Evolutionary conservation across 2,888 invertebrate species (phyloP).

Genomic region (Epinotia demarniana): DNA sequence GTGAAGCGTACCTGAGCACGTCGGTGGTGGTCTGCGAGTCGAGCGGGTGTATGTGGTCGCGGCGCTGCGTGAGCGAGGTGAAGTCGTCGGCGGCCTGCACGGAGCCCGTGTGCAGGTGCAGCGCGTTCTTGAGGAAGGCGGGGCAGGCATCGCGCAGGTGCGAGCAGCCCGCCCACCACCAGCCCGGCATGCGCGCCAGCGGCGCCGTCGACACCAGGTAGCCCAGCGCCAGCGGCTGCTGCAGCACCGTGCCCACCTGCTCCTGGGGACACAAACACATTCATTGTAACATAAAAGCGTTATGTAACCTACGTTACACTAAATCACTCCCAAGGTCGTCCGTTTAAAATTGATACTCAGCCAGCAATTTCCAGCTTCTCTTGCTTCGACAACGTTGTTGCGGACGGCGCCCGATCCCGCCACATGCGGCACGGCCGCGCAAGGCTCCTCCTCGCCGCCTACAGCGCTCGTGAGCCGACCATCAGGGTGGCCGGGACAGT

Average conservation of each 20-base stretch:
- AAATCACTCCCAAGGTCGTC: too few relatives aligned
- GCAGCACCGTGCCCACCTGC: constrained; percentile 91
- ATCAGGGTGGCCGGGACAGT: too few relatives aligned
- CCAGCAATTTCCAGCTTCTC: too few relatives aligned
- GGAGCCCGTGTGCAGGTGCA: constrained; percentile 89
- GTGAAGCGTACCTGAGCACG: constrained; percentile 90
- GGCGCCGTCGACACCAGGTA: constrained; percentile 95
- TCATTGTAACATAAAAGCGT: too few relatives aligned
- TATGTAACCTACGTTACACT: too few relatives aligned
- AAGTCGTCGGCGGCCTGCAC: constrained; percentile 96
- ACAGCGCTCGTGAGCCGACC: too few relatives aligned
- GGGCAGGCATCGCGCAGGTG: constrained; percentile 83
- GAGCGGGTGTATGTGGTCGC: constrained; percentile 93
- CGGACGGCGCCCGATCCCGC: too few relatives aligned
- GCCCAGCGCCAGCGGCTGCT: constrained; percentile 89
- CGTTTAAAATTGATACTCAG: too few relatives aligned
- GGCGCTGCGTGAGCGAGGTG: constrained; percentile 90
- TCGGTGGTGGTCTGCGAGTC: constrained; percentile 99
- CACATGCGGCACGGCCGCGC: too few relatives aligned
- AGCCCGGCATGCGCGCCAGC: constrained; percentile 95
- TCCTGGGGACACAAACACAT: too few relatives aligned
- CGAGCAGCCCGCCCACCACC: constrained; percentile 98
- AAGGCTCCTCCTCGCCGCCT: too few relatives aligned
- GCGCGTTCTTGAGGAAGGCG: background rate
- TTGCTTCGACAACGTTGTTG: too few relatives aligned